phyloP scores from a whole-genome alignment of 2,888 invertebrate genomes.

The Drosophila phalerata region DNA sequence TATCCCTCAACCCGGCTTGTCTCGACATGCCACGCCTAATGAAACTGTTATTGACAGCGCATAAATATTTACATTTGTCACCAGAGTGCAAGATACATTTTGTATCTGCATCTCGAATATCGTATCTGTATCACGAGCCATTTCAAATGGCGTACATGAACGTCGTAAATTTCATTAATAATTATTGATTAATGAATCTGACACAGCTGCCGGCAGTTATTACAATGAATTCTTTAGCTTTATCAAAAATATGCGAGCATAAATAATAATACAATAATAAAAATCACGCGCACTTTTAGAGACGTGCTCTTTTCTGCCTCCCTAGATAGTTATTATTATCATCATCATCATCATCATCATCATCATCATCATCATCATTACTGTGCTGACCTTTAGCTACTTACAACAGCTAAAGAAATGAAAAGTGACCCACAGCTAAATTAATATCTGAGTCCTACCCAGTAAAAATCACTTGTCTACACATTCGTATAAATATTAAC shows the following conservation, averaged over 20 bases:
- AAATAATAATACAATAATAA: slow-evolving; percentile 10
- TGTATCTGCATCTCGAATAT: slow-evolving; percentile 16
- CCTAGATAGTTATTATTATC: neutral
- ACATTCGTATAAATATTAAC: no score
- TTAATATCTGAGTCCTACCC: no score
- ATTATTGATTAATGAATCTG: slow-evolving; percentile 35
- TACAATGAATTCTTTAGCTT: slow-evolving; percentile 7
- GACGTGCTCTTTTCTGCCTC: slow-evolving; percentile 11
- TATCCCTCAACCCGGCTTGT: neutral
- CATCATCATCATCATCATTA: neutral
- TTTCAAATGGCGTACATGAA: slow-evolving; percentile 18
- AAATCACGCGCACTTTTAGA: slow-evolving; percentile 38
- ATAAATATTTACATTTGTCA: slow-evolving; percentile 54
- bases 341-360: slow-evolving; percentile 4
- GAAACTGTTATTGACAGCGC: slow-evolving; percentile 46
- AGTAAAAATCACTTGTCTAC: no score
- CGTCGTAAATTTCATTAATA: slow-evolving; percentile 22
- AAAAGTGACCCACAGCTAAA: no score
- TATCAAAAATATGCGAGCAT: slow-evolving; percentile 23
- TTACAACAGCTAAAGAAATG: no score
- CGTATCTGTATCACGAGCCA: slow-evolving; percentile 10
- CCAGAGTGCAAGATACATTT: slow-evolving; percentile 17
- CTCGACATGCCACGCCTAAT: slow-evolving; percentile 25
- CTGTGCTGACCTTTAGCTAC: no score
- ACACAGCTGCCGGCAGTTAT: slow-evolving; percentile 1